Base-by-base conservation (phyloP, 1,140 invertebrate genomes). In the Augochlora pura region DNA sequence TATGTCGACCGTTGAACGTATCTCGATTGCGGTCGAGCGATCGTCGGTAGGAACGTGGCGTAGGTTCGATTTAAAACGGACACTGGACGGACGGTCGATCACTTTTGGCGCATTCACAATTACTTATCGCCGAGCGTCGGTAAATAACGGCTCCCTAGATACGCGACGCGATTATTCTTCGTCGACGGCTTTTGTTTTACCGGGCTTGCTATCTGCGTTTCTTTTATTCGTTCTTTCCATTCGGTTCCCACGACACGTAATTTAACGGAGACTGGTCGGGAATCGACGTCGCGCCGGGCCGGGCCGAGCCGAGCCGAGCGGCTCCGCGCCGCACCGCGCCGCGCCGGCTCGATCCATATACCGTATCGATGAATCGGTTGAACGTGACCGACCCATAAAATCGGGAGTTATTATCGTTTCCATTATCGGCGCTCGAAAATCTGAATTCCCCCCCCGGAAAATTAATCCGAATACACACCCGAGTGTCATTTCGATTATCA, bases 111-210 rank as follows among this genome's bases (percentile, higher is more conserved):
- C 75, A 39, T 70, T 70, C 42, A 59, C 75, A 77, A 77, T 77
- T 77, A 77, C 75, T 77, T 77, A 77, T 77, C 66, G 64, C 38
- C 38, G 1, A 4, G 42, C 42, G 23, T 25, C 59, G 57, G 66
- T 77, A 70, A 77, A 77, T 77, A 77, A 77, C 67, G 66, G 57
- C 66, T 70, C 60, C 59, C 42, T 38, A 70, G 75, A 77, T 77
- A 77, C 66, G 52, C 65, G 27, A 69, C 8, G 66, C 75, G 54
- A 77, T 77, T 63, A 77, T 39, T 77, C 66, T 77, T 70, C 42
- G 49, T 39, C 75, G 42, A 54, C 67, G 27, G n/a, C 59, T 39
- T 60, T 62, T 38, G 39, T 62, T 54, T 59, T 39, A 12, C 46
- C 14, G 21, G 57, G 57, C 57, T 59, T 21, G 18, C 21, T 39